A percentile compares a stretch with the other conserved stretches of the same genome.
Conservation (phyloP, 2,113 vertebrate genomes). For the Oenanthe melanoleuca region DNA sequence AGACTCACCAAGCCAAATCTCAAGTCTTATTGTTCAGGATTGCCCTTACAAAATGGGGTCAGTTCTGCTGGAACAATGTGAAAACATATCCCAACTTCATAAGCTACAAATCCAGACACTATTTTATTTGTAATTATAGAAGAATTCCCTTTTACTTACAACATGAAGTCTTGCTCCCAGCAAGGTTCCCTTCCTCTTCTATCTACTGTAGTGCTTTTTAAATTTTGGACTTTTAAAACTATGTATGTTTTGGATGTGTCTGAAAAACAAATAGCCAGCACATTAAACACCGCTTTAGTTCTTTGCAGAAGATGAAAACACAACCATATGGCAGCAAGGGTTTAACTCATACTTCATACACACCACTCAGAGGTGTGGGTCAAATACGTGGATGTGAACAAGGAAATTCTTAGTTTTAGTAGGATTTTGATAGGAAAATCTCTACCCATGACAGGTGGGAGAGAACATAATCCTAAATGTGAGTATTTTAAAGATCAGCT, state of each 20-base stretch:
- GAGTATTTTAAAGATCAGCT: not conserved
- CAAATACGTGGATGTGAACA: not conserved
- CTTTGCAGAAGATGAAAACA: not conserved
- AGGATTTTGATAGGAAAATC: not conserved
- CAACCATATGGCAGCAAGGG: not conserved
- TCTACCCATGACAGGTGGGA: not conserved
- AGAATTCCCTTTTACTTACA: constrained; percentile 63
- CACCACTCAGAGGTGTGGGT: not conserved
- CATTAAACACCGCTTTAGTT: not conserved
- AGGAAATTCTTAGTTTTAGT: not conserved
- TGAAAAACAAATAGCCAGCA: constrained; percentile 5
- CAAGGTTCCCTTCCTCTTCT: constrained; percentile 66
- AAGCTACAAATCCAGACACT: not conserved
- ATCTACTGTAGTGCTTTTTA: constrained; percentile 59
- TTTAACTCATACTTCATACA: not conserved
- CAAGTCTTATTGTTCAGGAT: not conserved
- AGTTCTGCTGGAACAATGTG: not conserved
- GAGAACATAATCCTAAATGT: not conserved
- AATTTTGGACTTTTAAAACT: constrained; percentile 70
- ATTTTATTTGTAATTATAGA: not conserved
- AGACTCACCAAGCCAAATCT: not conserved
- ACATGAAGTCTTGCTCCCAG: constrained; percentile 76
- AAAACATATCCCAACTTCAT: not conserved
- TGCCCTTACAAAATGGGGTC: not conserved
- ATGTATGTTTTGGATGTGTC: constrained; percentile 65